Base-by-base conservation (phyloP, 2,797 vertebrate species). In the Loris lydekkerianus region DNA sequence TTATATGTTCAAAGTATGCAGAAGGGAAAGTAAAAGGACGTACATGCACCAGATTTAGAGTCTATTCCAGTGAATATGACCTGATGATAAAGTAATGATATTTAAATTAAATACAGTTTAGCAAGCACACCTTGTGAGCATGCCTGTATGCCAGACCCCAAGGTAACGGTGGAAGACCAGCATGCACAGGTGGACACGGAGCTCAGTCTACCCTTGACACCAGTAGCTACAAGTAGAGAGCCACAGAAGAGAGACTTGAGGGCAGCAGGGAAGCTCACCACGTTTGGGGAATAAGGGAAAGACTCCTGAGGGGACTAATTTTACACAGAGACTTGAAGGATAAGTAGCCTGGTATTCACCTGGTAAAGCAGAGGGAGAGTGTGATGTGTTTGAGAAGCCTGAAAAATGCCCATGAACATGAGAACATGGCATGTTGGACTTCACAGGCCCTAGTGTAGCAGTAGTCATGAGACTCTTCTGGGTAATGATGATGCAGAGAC, bases 391-490 rank as follows among this genome's bases (percentile, higher is more conserved):
- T 61, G 67, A 88, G 23, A 85, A 75, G 23, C n/a, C 27, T 13
- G 18, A 37, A 75, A n/a, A 61, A 61, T 43, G 40, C 21, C 31
- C 49, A 2, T 0, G 31, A 46, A 34, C 70, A 58, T 34, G 56
- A 25, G 70, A 56, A 53, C 0, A 46, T 0, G 10, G 46, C 46
- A 49, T 2, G 3, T 6, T 20, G 49, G 40, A 53, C n/a, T 83
- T 10, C 20, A 1, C 23, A 17, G 56, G n/a, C 25, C 25, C 20
- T 10, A 14, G 14, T 0, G 4, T 11, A 43, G 53, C 9, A 3
- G 17, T 2, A 60, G 49, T 15, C 21, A 65, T 20, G 5, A 0
- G 10, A 40, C 9, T 75, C 18, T 43, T 25, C 37, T 69, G 60
- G 20, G 25, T 25, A n/a, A n/a, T 1, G 1, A 14, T 1, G 4